These are phyloP conservation scores for Agrochola lota DNA, from an alignment of 2,888 invertebrate species.

Conservation along the genomic window DNA sequence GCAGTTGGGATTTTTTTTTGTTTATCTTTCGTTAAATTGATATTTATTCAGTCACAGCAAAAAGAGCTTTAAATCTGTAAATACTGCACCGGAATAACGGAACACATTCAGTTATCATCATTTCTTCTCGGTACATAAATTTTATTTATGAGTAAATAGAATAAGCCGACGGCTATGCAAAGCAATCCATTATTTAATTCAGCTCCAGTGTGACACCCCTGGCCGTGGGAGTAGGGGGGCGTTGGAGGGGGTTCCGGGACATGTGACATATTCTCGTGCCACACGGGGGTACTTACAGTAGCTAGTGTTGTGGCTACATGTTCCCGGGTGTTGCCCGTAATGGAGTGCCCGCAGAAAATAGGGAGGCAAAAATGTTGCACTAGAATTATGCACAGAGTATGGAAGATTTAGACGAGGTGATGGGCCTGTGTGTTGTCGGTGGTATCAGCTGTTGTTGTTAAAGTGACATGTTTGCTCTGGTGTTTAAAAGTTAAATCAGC, in stretches of 20 bases:
- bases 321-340: constrained; percentile 81
- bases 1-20: neutral
- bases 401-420: constrained; percentile 28
- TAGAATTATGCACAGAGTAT: constrained; percentile 60
- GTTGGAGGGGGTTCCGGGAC: constrained; percentile 73
- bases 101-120: constrained; percentile 46
- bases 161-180: constrained; percentile 76
- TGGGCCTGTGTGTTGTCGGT: neutral
- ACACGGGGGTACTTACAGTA: constrained; percentile 81
- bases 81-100: neutral
- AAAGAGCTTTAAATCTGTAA: constrained; percentile 2
- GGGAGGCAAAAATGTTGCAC: constrained; percentile 69
- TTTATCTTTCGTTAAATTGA: neutral
- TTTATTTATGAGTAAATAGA: constrained; percentile 71
- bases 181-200: constrained; percentile 84
- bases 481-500: neutral
- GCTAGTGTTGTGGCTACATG: constrained; percentile 79
- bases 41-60: neutral
- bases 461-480: neutral
- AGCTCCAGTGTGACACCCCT: constrained; percentile 74
- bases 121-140: constrained; percentile 56
- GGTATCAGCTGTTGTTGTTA: constrained; percentile 2
- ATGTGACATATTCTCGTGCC: constrained; percentile 87
- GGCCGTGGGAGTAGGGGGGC: constrained; percentile 61
- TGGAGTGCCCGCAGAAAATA: constrained; percentile 78